phyloP scores from a whole-genome alignment of 2,888 invertebrate species.

The Phyllotreta striolata region DNA sequence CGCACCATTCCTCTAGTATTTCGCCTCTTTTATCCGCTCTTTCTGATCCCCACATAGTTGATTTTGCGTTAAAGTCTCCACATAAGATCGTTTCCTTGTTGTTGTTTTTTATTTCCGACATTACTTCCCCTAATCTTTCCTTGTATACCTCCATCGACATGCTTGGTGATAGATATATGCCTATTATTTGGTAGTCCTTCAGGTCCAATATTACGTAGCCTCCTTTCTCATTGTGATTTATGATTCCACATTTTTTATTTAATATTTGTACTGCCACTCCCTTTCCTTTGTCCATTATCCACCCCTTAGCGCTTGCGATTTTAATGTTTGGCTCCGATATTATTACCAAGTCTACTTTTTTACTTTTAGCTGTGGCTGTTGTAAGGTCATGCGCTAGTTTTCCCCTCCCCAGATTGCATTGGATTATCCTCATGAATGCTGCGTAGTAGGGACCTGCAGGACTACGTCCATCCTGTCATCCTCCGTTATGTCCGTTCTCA shows the following conservation, averaged over 20 bases:
- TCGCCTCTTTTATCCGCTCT: slow-evolving; percentile 1
- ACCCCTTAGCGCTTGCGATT: not conserved
- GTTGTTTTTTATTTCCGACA: not conserved
- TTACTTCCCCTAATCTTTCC: not conserved
- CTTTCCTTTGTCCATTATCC: not conserved
- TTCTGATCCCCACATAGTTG: slow-evolving; percentile 13
- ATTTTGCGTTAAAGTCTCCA: slow-evolving; percentile 8
- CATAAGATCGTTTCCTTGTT: not conserved
- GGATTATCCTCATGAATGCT: not conserved
- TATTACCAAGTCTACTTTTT: slow-evolving; percentile 14
- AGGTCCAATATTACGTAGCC: slow-evolving; percentile 2
- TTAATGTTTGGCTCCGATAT: slow-evolving; percentile 15
- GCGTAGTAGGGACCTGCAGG: not conserved
- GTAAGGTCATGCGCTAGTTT: slow-evolving; percentile 13
- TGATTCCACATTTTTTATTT: slow-evolving; percentile 10
- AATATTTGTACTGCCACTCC: not conserved
- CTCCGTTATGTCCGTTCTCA: not conserved
- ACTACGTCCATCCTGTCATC: too few species aligned
- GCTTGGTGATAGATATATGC: slow-evolving; percentile 14
- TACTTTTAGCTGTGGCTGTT: not conserved
- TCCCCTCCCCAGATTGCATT: not conserved
- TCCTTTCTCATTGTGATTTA: not conserved
- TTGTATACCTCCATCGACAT: slow-evolving; percentile 3
- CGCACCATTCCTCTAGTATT: slow-evolving; percentile 17
- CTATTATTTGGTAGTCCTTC: not conserved